phyloP scores from a whole-genome alignment of 92 coral and sea anemone genomes.

The Ricordea florida region DNA sequence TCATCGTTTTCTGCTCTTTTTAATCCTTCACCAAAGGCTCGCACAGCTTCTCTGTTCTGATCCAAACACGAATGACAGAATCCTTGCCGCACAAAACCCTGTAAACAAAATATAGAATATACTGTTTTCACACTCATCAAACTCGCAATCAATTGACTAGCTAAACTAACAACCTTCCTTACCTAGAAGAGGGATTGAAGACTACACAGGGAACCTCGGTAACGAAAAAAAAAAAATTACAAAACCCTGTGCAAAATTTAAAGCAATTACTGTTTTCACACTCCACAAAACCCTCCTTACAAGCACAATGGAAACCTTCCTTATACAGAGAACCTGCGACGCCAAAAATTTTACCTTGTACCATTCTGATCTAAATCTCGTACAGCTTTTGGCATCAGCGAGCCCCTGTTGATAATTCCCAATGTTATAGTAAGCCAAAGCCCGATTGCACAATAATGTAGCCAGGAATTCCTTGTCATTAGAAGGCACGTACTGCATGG shows the following conservation, averaged over 20 bases:
- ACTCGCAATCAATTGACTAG: too few relatives aligned
- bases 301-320: too few relatives aligned
- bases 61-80: slow-evolving; percentile 56
- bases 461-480: slow-evolving; percentile 51
- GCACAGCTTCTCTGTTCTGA: slow-evolving; percentile 62
- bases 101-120: too few relatives aligned
- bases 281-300: too few relatives aligned
- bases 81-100: slow-evolving; percentile 71
- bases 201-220: too few relatives aligned
- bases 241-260: too few relatives aligned
- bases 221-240: background rate
- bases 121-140: too few relatives aligned
- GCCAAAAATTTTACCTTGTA: slow-evolving; percentile 44
- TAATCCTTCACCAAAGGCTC: slow-evolving; percentile 60
- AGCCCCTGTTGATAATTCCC: slow-evolving; percentile 42
- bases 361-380: slow-evolving; percentile 68
- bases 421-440: slow-evolving; percentile 52
- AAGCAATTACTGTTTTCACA: too few relatives aligned
- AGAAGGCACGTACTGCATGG: slow-evolving; percentile 62
- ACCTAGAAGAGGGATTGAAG: too few relatives aligned
- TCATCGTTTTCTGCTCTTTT: slow-evolving; percentile 56
- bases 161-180: too few relatives aligned
- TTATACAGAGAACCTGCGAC: too few relatives aligned
- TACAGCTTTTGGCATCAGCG: slow-evolving; percentile 61
- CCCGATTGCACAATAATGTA: slow-evolving; percentile 67